These are phyloP conservation scores for Xyrauchen texanus DNA, from an alignment of 2,113 vertebrate genomes.

Conservation along the genomic window DNA sequence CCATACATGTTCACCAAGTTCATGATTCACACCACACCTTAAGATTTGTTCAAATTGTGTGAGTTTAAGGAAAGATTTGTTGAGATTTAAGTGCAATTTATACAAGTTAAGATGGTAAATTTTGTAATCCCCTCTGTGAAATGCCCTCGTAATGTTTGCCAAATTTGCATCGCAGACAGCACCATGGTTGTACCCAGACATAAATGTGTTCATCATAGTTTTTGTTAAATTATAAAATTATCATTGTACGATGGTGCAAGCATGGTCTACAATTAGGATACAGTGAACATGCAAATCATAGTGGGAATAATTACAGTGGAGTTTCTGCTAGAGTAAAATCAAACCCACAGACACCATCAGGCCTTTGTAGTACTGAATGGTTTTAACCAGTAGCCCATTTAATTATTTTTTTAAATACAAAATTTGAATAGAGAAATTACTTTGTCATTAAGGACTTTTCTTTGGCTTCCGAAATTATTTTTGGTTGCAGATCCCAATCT, in stretches of 20 bases:
- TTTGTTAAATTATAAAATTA: neutral
- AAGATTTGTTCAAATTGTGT: neutral
- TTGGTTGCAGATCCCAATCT: too few relatives aligned
- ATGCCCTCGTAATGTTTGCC: conserved; percentile 3
- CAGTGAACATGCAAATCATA: neutral
- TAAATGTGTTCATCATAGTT: neutral
- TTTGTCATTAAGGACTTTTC: too few relatives aligned
- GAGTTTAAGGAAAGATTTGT: neutral
- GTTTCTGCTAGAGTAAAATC: neutral
- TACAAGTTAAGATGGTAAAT: neutral
- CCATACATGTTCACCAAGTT: neutral
- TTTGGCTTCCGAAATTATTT: too few relatives aligned
- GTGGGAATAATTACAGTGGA: neutral
- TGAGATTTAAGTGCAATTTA: conserved; percentile 32
- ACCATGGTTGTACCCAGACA: neutral
- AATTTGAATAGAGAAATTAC: too few relatives aligned
- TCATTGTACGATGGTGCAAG: neutral
- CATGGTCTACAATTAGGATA: conserved; percentile 1
- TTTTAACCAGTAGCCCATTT: neutral
- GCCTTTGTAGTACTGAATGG: conserved; percentile 1
- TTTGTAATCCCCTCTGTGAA: neutral
- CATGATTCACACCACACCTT: neutral
- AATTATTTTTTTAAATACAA: neutral
- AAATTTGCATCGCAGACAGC: neutral
- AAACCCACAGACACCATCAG: neutral